Percentiles rank a stretch among this genome's conserved stretches.
These are phyloP conservation scores for Drosophila serrata DNA, from an alignment of 1,140 invertebrate species.

Conservation along the genomic window DNA sequence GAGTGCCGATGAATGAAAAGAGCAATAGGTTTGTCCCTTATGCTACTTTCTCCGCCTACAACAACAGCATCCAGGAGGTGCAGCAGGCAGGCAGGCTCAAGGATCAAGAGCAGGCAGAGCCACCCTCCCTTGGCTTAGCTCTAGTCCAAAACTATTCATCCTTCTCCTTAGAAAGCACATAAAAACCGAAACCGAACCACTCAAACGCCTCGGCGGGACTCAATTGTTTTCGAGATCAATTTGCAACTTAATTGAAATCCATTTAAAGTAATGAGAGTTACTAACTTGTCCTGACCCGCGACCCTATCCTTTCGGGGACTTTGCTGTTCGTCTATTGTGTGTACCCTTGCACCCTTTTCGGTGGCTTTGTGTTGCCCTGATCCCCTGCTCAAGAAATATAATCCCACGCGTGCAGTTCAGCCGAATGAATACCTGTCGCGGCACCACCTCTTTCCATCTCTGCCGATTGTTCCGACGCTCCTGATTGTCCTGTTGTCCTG, in stretches of 20 bases:
- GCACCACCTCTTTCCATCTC: constrained; percentile 5
- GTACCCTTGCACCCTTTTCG: constrained; percentile 28
- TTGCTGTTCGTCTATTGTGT: constrained; percentile 9
- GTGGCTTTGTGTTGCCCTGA: constrained; percentile 37
- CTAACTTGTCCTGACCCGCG: constrained; percentile 68
- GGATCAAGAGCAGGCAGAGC: constrained; percentile 31
- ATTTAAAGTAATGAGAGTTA: constrained; percentile 85
- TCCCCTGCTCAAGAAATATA: constrained; percentile 77
- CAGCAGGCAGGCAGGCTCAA: constrained; percentile 19
- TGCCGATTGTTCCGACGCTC: constrained; percentile 20
- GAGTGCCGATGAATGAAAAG: constrained; percentile 53
- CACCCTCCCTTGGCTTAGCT: constrained; percentile 37
- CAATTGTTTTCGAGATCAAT: constrained; percentile 84
- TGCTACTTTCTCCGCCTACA: constrained; percentile 23
- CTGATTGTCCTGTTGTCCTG: constrained; percentile 42
- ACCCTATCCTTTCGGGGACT: constrained; percentile 18
- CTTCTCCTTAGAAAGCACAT: constrained; percentile 45
- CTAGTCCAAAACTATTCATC: constrained; percentile 13
- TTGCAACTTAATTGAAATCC: constrained; percentile 85
- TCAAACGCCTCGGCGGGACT: constrained; percentile 76
- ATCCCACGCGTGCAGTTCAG: constrained; percentile 37
- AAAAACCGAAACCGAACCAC: constrained; percentile 41
- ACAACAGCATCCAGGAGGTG: not conserved
- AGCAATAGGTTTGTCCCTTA: constrained; percentile 22
- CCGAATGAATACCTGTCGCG: constrained; percentile 39